phyloP scores from a whole-genome alignment of 2,888 invertebrate genomes.

The Lasioglossum oenotherae region DNA sequence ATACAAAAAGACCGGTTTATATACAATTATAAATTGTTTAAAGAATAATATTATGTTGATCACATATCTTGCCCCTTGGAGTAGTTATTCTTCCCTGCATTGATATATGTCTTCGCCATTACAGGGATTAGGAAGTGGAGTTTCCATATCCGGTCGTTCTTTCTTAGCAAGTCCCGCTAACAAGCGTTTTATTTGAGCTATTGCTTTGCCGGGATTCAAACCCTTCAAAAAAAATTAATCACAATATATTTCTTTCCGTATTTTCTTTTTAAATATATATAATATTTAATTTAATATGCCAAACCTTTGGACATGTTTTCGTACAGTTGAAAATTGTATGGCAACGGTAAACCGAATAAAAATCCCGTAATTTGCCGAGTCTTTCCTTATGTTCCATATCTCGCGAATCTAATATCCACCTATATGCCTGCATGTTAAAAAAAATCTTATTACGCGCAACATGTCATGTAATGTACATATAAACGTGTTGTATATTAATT shows the following conservation, averaged over 20 bases:
- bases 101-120: constrained; percentile 45
- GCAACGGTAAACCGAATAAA: constrained; percentile 90
- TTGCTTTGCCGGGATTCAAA: constrained; percentile 96
- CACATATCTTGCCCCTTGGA: neutral
- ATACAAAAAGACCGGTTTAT: constrained; percentile 40
- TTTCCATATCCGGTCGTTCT: constrained; percentile 90
- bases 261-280: neutral
- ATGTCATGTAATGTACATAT: neutral
- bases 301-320: constrained; percentile 91
- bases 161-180: constrained; percentile 93
- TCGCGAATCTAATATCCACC: constrained; percentile 91
- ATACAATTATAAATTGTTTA: constrained; percentile 42
- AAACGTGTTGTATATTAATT: neutral
- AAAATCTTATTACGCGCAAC: neutral
- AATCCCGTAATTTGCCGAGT: constrained; percentile 87
- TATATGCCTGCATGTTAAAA: constrained; percentile 85
- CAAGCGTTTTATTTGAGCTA: constrained; percentile 97
- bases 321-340: constrained; percentile 93
- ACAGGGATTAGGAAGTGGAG: constrained; percentile 85
- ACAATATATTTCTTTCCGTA: neutral
- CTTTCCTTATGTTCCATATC: constrained; percentile 88
- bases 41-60: constrained; percentile 38
- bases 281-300: neutral
- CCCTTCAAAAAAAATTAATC: constrained; percentile 86
- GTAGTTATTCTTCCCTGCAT: constrained; percentile 47